A percentile compares a stretch with the other conserved stretches of the same genome.
phyloP scores from a whole-genome alignment of 1,140 invertebrate genomes.

The Caenorhabditis latens region DNA sequence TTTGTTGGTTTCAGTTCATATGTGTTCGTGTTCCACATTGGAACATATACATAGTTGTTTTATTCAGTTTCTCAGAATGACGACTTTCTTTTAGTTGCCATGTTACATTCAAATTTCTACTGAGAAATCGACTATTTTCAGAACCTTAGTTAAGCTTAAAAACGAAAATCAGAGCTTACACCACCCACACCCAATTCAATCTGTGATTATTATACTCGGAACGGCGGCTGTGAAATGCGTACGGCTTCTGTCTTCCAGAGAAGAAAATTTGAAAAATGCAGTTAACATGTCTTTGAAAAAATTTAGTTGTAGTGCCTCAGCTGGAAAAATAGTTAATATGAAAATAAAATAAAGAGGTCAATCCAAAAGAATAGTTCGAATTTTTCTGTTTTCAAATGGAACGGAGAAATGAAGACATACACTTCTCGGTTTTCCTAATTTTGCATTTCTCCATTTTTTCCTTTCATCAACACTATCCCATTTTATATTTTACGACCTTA shows the following conservation, averaged over 20 bases:
- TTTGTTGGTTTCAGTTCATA: constrained; percentile 10
- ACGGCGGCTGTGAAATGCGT: background rate
- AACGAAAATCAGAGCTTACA: background rate
- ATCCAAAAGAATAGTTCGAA: background rate
- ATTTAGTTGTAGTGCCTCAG: no score
- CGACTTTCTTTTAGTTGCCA: background rate
- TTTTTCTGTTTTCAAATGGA: background rate
- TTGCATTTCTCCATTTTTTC: background rate
- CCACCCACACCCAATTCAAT: constrained; percentile 6
- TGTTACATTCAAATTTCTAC: background rate
- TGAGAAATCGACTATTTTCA: background rate
- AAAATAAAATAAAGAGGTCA: background rate
- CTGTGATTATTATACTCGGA: background rate
- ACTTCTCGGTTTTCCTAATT: background rate
- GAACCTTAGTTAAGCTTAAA: background rate
- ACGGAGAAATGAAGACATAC: background rate
- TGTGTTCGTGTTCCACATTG: background rate
- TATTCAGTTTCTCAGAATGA: background rate
- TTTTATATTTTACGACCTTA: background rate
- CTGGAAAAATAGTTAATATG: no score
- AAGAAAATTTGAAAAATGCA: background rate
- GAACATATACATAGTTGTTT: no score
- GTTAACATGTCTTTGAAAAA: background rate
- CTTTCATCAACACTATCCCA: background rate
- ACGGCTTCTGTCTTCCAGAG: background rate